A percentile compares a stretch with the other conserved stretches of the same genome.
Conservation (phyloP, 2,113 vertebrate genomes). For the Aldabrachelys gigantea region DNA sequence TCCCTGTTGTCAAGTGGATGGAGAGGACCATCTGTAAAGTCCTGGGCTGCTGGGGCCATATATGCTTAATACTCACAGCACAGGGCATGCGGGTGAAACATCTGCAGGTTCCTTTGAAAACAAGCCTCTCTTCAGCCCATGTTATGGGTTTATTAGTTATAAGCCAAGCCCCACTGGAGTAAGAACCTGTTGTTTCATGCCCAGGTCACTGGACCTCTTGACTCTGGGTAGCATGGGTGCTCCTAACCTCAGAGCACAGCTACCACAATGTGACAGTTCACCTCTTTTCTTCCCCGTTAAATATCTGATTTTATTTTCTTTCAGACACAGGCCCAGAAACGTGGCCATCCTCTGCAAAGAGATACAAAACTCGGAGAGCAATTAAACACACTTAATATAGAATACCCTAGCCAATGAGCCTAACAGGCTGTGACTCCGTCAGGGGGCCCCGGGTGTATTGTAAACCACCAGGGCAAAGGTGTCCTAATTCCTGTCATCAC, state of each 20-base stretch:
- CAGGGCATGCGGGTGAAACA: not conserved
- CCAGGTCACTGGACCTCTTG: slow-evolving; percentile 17
- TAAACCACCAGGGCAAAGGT: not conserved
- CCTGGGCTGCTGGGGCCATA: not conserved
- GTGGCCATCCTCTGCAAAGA: slow-evolving; percentile 15
- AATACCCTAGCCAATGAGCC: slow-evolving; percentile 12
- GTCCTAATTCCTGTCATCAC: not conserved
- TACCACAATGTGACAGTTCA: slow-evolving; percentile 22
- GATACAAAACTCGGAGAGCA: slow-evolving; percentile 43
- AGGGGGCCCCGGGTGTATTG: slow-evolving; percentile 19
- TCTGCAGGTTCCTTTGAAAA: slow-evolving; percentile 19
- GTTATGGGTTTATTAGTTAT: slow-evolving; percentile 35
- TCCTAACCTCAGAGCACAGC: slow-evolving; percentile 37
- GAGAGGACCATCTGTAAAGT: not conserved
- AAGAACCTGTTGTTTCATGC: slow-evolving; percentile 32
- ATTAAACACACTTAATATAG: slow-evolving; percentile 10
- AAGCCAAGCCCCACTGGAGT: slow-evolving; percentile 46
- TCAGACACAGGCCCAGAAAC: not conserved
- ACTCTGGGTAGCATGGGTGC: not conserved
- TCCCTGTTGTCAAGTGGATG: slow-evolving; percentile 1
- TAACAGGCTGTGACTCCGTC: slow-evolving; percentile 17
- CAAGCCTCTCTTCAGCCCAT: slow-evolving; percentile 32
- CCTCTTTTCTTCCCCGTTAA: slow-evolving; percentile 41
- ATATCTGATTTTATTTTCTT: not conserved
- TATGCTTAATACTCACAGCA: slow-evolving; percentile 6